Evolutionary conservation across 2,113 vertebrate species (phyloP), one percentile per base, ranked within the genome.

Genomic region (Oxygymnocypris stewartii): DNA sequence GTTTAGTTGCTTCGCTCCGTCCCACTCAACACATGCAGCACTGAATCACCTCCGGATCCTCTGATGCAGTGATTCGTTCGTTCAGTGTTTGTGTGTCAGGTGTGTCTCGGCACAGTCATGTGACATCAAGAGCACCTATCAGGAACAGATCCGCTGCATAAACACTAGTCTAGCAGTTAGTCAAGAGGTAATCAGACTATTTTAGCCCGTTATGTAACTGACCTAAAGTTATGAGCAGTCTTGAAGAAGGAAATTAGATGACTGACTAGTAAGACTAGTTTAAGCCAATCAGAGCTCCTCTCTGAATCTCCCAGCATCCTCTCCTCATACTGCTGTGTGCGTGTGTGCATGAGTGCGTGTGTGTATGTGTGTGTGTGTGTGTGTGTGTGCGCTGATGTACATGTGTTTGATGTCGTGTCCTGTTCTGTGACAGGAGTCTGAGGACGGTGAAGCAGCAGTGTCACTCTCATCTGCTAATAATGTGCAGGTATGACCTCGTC

Each of bases 381-480:
- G 79, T 81, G 23, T 44, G 65, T 65, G 25, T 31, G 6, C 37
- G 16, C 18, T 49, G 14, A 12, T 82, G 16, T 23, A 28, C 1
- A 5, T 11, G 18, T 82, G 42, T 71, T 28, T 82, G 63, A 82
- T 71, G 63, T 82, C 10, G 49, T 82, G 12, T 82, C 28, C 28
- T 82, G 59, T 82, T 28, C 47, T 49, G 42, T 82, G 44, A 71
- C 61, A 82, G 80, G 63, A 82, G 18, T 82, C 80, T 69, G 80
- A 71, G 18, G 63, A 28, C 1, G 20, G 42, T 49, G 44, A 54
- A 82, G 63, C 42, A 49, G n/a, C 5, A 12, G 18, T 10, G 2
- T 51, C 61, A 1, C 61, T 67, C 9, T 67, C 80, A 20, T 82
- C 42, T 18, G 4, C 63, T 37, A 18, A 51, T 71, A 9, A 71